Base-by-base conservation (phyloP, 1,140 invertebrate genomes). In the Chelonus insularis region DNA sequence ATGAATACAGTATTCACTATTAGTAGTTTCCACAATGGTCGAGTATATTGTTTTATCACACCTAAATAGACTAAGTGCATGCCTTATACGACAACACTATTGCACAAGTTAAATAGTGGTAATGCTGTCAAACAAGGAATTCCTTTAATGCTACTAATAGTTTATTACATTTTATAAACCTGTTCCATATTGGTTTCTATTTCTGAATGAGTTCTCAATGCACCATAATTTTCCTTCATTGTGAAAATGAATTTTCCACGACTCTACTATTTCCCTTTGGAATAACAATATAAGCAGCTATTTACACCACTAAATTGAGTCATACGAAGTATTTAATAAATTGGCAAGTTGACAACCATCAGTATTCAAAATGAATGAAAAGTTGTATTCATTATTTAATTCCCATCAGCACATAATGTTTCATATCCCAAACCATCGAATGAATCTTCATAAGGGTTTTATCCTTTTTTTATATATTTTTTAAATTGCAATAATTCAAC, bases 291-390 rank as follows among this genome's bases (percentile, higher is more conserved):
- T 32, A 56, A 50, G 14, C 60, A 62, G 11, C 60, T 21, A 9
- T n/a, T 20, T 7, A 37, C 4, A 3, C 60, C 60, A 48, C 56
- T 62, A 36, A 37, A 57, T 32, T 62, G 60, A 3, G 4, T 57
- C 20, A 32, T 48, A 11, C n/a, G 21, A 63, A 14, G 39, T 48
- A n/a, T 29, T 25, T 5, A 60, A 65, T 4, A 63, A 65, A 2
- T 68, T 55, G 2, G 66, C 8, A 5, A 65, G 1, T 41, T 32
- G 41, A 18, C 59, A 37, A 0, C 63, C 63, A 48, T 65, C 63
- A 6, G 57, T 54, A 58, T 59, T 60, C 9, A 65, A 32, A 1
- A 57, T 43, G 1, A 68, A 61, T 2, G 63, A 68, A 57, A 50
- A 63, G 48, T 62, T 65, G 39, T 32, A 58, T 8, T 9, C 1